Percentiles rank a stretch among this genome's conserved stretches.
Conservation (phyloP, 2,888 invertebrate genomes). For the Campoplex capitator region DNA sequence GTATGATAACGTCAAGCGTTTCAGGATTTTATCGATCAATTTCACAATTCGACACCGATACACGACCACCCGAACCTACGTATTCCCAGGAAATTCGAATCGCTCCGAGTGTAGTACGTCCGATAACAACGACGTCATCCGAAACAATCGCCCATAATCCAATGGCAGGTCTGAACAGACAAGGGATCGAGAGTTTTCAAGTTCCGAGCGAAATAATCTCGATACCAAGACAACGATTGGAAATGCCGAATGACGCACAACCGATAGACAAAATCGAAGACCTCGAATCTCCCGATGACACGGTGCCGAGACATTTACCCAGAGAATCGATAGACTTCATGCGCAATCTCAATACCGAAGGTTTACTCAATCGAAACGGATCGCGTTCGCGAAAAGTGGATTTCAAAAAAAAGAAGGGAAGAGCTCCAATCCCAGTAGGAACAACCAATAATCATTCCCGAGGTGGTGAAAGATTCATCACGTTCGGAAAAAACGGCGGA, state of each 20-base stretch:
- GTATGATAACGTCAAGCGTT: slow-evolving; percentile 36
- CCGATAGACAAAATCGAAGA: slow-evolving; percentile 30
- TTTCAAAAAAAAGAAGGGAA: slow-evolving; percentile 69
- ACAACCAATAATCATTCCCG: slow-evolving; percentile 7
- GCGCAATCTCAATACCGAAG: slow-evolving; percentile 43
- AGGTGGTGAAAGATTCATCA: slow-evolving; percentile 22
- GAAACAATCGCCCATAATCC: slow-evolving; percentile 37
- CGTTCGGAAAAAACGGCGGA: slow-evolving; percentile 28
- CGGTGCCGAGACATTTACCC: slow-evolving; percentile 54
- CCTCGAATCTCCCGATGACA: slow-evolving; percentile 32
- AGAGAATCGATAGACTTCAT: slow-evolving; percentile 64
- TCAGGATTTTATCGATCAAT: slow-evolving; percentile 74
- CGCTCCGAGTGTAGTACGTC: background rate
- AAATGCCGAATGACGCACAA: slow-evolving; percentile 11
- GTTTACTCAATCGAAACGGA: slow-evolving; percentile 42
- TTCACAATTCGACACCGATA: slow-evolving; percentile 68
- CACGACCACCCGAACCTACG: slow-evolving; percentile 35
- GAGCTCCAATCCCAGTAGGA: slow-evolving; percentile 66
- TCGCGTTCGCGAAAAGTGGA: slow-evolving; percentile 63
- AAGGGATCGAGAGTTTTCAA: background rate
- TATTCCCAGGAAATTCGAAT: slow-evolving; percentile 7
- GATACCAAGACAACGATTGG: slow-evolving; percentile 10
- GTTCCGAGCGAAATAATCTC: slow-evolving; percentile 12
- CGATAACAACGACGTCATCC: slow-evolving; percentile 33
- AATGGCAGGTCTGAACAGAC: slow-evolving; percentile 35